These are phyloP conservation scores for Anguilla marmorata DNA, from an alignment of 2,797 vertebrate species.

Conservation along the genomic window DNA sequence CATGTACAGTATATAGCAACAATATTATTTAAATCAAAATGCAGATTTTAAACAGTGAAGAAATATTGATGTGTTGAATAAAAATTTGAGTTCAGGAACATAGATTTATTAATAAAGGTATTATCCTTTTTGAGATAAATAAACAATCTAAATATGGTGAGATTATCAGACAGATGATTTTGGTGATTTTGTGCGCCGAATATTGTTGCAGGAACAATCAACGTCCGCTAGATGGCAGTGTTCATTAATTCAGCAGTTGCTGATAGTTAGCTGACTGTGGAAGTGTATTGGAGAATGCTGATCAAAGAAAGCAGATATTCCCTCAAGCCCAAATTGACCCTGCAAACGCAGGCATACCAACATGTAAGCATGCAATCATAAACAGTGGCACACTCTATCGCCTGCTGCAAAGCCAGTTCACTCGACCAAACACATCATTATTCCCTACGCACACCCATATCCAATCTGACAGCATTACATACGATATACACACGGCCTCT, in stretches of 20 bases:
- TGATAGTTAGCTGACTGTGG: not conserved
- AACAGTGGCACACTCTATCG: not conserved
- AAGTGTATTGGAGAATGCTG: not conserved
- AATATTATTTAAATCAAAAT: not conserved
- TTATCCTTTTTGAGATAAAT: too few relatives aligned
- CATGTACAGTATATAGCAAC: not conserved
- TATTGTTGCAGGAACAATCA: not conserved
- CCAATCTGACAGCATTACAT: not conserved
- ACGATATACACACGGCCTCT: not conserved
- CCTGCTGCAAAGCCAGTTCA: not conserved
- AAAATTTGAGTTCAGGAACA: not conserved
- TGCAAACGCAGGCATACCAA: not conserved
- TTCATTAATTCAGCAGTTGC: not conserved
- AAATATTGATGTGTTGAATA: not conserved
- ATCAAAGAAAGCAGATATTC: not conserved
- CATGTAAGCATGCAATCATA: not conserved
- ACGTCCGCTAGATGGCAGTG: slow-evolving; percentile 54
- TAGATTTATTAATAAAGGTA: not conserved
- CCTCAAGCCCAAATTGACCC: not conserved
- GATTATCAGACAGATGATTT: not conserved
- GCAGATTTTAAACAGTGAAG: not conserved
- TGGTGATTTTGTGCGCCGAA: not conserved
- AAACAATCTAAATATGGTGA: not conserved
- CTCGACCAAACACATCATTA: not conserved
- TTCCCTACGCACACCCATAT: not conserved